phyloP scores from a whole-genome alignment of 2,113 vertebrate species.

The Notothenia coriiceps region DNA sequence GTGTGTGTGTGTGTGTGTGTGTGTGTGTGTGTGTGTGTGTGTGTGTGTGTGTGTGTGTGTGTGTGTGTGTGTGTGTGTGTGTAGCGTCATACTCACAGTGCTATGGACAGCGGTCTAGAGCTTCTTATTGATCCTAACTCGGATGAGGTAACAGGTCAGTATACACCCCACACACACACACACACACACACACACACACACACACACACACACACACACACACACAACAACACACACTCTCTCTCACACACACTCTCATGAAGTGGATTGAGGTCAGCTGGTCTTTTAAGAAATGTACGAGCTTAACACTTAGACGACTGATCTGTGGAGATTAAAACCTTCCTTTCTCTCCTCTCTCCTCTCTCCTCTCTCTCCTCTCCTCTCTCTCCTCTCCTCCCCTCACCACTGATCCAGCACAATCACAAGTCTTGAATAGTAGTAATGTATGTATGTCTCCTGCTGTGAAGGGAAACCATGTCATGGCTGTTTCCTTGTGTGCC shows the following conservation, averaged over 20 bases:
- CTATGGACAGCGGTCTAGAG: constrained; percentile 89
- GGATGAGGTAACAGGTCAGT: constrained; percentile 91
- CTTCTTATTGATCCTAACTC: constrained; percentile 88
- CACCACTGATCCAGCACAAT: neutral
- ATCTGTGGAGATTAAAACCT: constrained; percentile 1
- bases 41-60: neutral
- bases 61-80: too few species aligned
- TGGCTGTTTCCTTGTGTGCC: constrained; percentile 10
- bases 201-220: too few species aligned
- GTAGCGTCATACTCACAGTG: constrained; percentile 68
- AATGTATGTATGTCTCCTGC: too few species aligned
- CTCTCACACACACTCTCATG: neutral
- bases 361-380: too few species aligned
- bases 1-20: too few species aligned
- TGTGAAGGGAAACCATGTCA: neutral
- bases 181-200: too few species aligned
- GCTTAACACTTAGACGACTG: neutral
- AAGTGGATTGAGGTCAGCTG: constrained; percentile 21
- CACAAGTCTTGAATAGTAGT: neutral
- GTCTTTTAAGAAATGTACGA: constrained; percentile 29
- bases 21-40: too few species aligned
- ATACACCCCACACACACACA: neutral
- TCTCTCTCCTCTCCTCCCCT: too few species aligned
- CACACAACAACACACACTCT: too few species aligned
- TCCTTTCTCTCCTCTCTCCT: too few species aligned